These are phyloP conservation scores for Dendrolimus punctatus DNA, from an alignment of 1,140 invertebrate genomes.

Conservation along the genomic window DNA sequence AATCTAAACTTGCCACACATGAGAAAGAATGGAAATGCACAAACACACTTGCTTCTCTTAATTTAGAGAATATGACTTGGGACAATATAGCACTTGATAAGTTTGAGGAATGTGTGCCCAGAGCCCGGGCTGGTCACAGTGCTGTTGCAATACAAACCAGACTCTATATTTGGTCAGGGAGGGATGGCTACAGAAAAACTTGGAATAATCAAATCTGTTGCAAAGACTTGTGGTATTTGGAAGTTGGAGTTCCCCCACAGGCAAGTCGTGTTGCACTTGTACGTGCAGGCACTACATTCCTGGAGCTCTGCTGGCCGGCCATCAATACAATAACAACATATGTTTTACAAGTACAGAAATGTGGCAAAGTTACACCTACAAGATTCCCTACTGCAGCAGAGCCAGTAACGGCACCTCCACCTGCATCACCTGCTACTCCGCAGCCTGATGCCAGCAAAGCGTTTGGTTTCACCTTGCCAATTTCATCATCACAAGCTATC, in stretches of 20 bases:
- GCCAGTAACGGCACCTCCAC: slow-evolving; percentile 61
- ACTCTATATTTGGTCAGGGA: slow-evolving; percentile 98
- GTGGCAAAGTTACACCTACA: slow-evolving; percentile 89
- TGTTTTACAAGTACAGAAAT: slow-evolving; percentile 88
- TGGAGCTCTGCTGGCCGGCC: slow-evolving; percentile 95
- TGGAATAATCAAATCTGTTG: slow-evolving; percentile 99
- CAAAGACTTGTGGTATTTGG: slow-evolving; percentile 98
- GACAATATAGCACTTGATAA: slow-evolving; percentile 91
- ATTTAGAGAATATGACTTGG: slow-evolving; percentile 95
- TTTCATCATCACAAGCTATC: slow-evolving; percentile 25
- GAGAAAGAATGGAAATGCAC: slow-evolving; percentile 99
- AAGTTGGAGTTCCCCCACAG: slow-evolving; percentile 93
- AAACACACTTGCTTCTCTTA: slow-evolving; percentile 94
- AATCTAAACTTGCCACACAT: slow-evolving; percentile 88
- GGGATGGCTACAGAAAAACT: slow-evolving; percentile 98
- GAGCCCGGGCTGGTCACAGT: slow-evolving; percentile 97
- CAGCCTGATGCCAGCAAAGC: slow-evolving; percentile 51
- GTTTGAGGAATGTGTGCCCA: slow-evolving; percentile 91
- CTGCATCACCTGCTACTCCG: slow-evolving; percentile 39
- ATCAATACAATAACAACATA: slow-evolving; percentile 95
- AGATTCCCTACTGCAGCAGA: slow-evolving; percentile 69
- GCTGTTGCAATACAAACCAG: slow-evolving; percentile 95
- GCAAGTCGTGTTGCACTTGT: slow-evolving; percentile 94
- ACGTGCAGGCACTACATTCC: slow-evolving; percentile 90
- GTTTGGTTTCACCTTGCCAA: slow-evolving; percentile 48